Evolutionary conservation across 2,113 vertebrate genomes (phyloP).

Genomic region (Pelodiscus sinensis): DNA sequence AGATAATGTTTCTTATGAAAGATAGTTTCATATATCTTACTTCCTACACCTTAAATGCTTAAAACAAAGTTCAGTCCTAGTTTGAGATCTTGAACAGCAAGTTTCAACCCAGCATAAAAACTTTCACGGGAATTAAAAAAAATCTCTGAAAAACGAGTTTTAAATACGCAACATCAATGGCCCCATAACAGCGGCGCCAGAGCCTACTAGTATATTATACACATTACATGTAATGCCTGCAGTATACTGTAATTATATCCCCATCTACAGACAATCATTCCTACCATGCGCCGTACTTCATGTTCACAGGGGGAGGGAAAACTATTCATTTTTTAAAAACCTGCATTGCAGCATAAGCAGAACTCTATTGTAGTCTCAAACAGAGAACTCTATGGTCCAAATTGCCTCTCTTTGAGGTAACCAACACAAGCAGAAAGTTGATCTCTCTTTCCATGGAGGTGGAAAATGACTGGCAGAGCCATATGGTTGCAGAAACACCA

Average conservation of each 20-base stretch:
- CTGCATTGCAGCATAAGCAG: background rate
- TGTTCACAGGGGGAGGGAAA: background rate
- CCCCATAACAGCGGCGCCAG: background rate
- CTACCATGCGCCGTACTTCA: background rate
- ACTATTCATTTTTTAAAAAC: background rate
- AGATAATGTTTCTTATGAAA: background rate
- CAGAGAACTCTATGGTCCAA: background rate
- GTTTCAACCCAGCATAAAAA: conserved; percentile 29
- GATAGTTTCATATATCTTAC: background rate
- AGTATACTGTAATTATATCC: conserved; percentile 26
- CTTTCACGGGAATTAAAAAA: conserved; percentile 37
- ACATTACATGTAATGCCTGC: background rate
- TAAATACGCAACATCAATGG: background rate
- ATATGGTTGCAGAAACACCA: background rate
- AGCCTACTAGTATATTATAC: background rate
- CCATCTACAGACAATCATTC: background rate
- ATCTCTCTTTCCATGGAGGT: background rate
- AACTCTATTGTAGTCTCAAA: background rate
- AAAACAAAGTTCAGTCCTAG: background rate
- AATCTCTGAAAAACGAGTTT: conserved; percentile 6
- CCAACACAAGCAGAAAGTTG: background rate
- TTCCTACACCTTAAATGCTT: background rate
- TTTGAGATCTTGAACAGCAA: background rate
- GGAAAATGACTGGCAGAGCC: background rate
- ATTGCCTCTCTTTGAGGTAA: too few species aligned